Evolutionary conservation across 2,888 invertebrate species (phyloP).

Genomic region (Tipula confusa): DNA sequence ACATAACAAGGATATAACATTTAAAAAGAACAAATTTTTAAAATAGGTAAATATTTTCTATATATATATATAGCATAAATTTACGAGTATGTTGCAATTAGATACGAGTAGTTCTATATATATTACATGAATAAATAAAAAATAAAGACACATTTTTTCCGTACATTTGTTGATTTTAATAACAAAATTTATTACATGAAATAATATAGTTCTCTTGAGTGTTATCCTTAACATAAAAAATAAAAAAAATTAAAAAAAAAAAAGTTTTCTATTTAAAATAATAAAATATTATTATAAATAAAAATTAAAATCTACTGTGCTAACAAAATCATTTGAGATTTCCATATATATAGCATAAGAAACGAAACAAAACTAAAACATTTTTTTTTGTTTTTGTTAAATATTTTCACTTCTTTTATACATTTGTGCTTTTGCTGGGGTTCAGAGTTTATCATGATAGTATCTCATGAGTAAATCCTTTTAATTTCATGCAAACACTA

Average conservation of each 20-base stretch:
- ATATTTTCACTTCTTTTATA: no score
- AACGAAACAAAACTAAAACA: background rate
- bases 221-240: background rate
- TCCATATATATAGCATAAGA: background rate
- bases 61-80: background rate
- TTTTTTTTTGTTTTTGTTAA: no score
- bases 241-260: background rate
- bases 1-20: background rate
- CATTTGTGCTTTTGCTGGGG: background rate
- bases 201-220: background rate
- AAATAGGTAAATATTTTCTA: background rate
- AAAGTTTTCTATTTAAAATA: background rate
- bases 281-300: constrained; percentile 6
- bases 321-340: constrained; percentile 3
- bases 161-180: constrained; percentile 15
- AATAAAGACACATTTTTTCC: background rate
- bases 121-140: no score
- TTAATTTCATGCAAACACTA: background rate
- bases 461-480: constrained; percentile 12
- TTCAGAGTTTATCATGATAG: background rate
- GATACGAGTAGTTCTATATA: background rate
- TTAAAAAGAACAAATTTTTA: background rate
- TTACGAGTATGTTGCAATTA: background rate
- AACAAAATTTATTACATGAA: background rate
- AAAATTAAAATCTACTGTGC: constrained; percentile 14